A percentile compares a stretch with the other conserved stretches of the same genome.
Evolutionary conservation across 1,140 invertebrate species (phyloP).

Genomic region (Helicoverpa zea): DNA sequence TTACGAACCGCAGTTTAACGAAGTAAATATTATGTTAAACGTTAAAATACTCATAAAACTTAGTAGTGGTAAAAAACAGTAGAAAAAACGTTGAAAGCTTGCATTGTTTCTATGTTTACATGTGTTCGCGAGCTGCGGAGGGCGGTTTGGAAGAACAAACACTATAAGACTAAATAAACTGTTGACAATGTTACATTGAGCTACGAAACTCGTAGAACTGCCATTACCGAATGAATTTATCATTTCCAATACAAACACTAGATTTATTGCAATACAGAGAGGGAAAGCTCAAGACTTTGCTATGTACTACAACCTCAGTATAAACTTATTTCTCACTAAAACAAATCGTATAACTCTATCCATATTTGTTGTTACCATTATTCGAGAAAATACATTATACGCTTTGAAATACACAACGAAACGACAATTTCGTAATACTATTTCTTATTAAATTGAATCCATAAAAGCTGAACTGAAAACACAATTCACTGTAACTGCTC

Average conservation of each 20-base stretch:
- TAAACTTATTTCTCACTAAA: no score
- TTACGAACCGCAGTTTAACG: background rate
- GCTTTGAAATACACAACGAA: no score
- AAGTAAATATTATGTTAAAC: constrained; percentile 12
- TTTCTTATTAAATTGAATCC: no score
- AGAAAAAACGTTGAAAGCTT: constrained; percentile 12
- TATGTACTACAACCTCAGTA: no score
- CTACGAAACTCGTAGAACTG: background rate
- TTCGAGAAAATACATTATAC: no score
- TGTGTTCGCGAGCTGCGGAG: constrained; percentile 28
- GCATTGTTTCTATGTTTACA: constrained; percentile 43
- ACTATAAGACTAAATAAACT: constrained; percentile 43
- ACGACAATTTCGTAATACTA: no score
- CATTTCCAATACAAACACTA: no score
- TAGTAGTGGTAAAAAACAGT: constrained; percentile 11
- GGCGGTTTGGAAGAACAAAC: constrained; percentile 46
- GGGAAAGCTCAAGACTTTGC: no score
- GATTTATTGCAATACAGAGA: no score
- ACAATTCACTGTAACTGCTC: constrained; percentile 1
- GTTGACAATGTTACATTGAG: constrained; percentile 25
- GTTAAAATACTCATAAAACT: constrained; percentile 43
- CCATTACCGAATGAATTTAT: no score
- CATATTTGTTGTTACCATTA: no score
- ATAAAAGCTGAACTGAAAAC: background rate
- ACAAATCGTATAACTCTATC: no score